A percentile compares a stretch with the other conserved stretches of the same genome.
Conservation (phyloP, 2,797 vertebrate genomes). For the Pampus argenteus region DNA sequence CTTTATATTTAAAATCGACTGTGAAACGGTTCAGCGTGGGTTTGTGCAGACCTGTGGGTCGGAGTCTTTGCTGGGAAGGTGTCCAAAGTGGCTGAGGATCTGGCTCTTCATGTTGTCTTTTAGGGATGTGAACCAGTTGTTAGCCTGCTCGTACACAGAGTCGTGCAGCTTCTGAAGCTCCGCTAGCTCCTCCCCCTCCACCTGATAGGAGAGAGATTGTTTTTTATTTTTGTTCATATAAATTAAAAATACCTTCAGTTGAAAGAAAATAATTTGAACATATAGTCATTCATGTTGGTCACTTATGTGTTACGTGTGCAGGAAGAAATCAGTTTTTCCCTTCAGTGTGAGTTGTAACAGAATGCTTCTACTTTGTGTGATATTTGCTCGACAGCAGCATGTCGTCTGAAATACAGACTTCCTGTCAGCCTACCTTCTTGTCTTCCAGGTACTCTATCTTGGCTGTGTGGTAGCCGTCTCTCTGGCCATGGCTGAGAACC, state of each 20-base stretch:
- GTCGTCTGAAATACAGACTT: background rate
- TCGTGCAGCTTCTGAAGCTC: conserved; percentile 91
- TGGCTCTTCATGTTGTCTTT: conserved; percentile 94
- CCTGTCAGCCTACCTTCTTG: conserved; percentile 85
- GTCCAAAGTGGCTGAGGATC: conserved; percentile 94
- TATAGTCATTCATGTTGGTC: background rate
- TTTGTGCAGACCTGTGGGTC: conserved; percentile 68
- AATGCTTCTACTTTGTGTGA: background rate
- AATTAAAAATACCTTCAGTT: no score
- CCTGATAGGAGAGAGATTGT: conserved; percentile 74
- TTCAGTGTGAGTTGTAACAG: background rate
- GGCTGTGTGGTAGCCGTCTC: conserved; percentile 94
- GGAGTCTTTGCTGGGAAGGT: conserved; percentile 89
- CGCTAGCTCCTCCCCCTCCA: conserved; percentile 88
- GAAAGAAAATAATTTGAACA: background rate
- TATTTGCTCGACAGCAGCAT: conserved; percentile 5
- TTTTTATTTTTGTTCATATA: background rate
- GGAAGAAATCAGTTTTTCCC: no score
- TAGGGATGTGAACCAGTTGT: conserved; percentile 93
- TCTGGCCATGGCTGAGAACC: conserved; percentile 91
- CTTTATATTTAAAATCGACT: background rate
- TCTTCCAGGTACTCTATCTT: conserved; percentile 95
- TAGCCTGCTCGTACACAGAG: conserved; percentile 92
- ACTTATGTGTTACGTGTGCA: background rate
- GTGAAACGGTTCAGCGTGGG: no score